phyloP scores from a whole-genome alignment of 2,888 invertebrate species.

The Drosophila trichaetosa region DNA sequence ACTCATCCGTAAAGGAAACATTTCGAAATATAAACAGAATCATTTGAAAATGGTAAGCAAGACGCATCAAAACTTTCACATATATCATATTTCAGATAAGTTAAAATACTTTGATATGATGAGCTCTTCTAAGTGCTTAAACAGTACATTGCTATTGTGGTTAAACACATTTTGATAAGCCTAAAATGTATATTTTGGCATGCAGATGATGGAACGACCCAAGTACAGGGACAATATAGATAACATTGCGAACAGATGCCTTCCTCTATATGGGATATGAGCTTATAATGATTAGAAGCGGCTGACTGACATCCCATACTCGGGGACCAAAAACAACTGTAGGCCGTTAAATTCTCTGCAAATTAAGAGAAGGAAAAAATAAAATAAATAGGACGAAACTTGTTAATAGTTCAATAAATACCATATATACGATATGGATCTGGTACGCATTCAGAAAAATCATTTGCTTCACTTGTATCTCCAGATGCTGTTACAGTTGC shows the following conservation, averaged over 20 bases:
- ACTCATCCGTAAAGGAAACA: not conserved
- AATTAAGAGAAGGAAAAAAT: not conserved
- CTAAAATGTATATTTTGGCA: not conserved
- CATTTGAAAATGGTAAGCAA: not conserved
- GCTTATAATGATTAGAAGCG: not conserved
- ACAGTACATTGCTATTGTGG: not conserved
- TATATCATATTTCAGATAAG: not conserved
- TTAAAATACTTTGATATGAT: not conserved
- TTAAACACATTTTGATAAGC: not conserved
- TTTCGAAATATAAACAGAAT: not conserved
- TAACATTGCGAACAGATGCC: constrained; percentile 16
- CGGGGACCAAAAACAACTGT: constrained; percentile 23
- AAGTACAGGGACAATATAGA: constrained; percentile 15
- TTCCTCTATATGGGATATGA: not conserved
- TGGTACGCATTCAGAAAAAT: constrained; percentile 1
- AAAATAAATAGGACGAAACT: not conserved
- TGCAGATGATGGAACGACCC: not conserved
- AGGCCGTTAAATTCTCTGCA: not conserved
- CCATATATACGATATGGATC: constrained; percentile 7
- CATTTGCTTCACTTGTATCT: not conserved
- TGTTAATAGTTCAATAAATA: not conserved
- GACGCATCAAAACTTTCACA: not conserved
- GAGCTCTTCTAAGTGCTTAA: not conserved
- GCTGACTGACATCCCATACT: not conserved
- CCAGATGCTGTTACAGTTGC: not conserved